Conservation (phyloP, 1,140 invertebrate genomes). For the Zaprionus camerounensis region DNA sequence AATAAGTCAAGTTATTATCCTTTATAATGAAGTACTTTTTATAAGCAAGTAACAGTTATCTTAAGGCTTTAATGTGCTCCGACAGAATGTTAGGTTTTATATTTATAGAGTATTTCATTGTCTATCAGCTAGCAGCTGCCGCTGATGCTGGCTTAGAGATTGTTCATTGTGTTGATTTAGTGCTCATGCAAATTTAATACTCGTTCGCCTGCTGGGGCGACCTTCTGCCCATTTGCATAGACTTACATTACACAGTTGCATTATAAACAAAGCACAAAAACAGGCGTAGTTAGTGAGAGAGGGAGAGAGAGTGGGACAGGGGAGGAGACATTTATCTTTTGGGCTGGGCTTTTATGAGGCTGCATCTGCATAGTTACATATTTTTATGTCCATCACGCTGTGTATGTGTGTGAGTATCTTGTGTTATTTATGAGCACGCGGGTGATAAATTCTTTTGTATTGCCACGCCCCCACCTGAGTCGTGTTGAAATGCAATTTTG, state of each 20-base stretch:
- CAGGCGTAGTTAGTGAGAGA: conserved; percentile 4
- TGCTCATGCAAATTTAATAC: conserved; percentile 82
- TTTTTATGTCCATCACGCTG: conserved; percentile 56
- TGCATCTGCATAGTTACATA: conserved; percentile 41
- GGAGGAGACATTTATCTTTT: conserved; percentile 23
- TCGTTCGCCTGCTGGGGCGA: conserved; percentile 50
- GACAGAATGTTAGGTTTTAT: not conserved
- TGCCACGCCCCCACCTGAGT: conserved; percentile 12
- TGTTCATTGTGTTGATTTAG: conserved; percentile 79
- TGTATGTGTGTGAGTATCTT: conserved; percentile 44
- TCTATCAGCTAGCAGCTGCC: conserved; percentile 18
- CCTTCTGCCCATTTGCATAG: conserved; percentile 63
- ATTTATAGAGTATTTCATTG: conserved; percentile 19
- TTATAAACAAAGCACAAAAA: conserved; percentile 67
- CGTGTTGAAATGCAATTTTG: conserved; percentile 57
- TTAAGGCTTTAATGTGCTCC: too few species aligned
- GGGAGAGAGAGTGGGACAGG: conserved; percentile 13
- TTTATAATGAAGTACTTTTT: not conserved
- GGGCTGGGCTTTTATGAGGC: conserved; percentile 36
- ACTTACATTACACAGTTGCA: conserved; percentile 78
- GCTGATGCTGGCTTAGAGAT: conserved; percentile 24
- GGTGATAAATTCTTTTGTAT: conserved; percentile 66
- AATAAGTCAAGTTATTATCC: not conserved
- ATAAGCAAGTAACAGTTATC: too few species aligned
- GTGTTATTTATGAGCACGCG: conserved; percentile 66